Base-by-base conservation (phyloP, 2,888 invertebrate species). In the Lordiphosa fenestrarum region DNA sequence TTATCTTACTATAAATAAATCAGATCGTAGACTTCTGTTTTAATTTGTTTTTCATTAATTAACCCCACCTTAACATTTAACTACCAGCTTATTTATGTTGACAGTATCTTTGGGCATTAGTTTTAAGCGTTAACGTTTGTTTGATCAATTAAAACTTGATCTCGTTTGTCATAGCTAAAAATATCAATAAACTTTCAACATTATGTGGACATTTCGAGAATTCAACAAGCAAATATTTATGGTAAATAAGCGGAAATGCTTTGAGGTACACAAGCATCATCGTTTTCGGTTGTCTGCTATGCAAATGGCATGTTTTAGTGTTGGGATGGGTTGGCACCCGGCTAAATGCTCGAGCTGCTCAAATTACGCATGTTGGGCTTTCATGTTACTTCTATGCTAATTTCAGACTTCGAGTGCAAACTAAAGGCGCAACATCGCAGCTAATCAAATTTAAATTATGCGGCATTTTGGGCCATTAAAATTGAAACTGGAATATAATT, bases 31-130 rank as follows among this genome's bases (percentile, higher is more conserved):
- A 39, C 48, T 63, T 63, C 36, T 49, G 35, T 64, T n/a, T 41
- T 41, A 23, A n/a, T 30, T 44, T 44, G 7, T 30, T 13, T 44
- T 13, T 44, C 15, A 13, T 44, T 6, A 7, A 10, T 44, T 65
- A 25, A 25, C 25, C 25, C 25, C 25, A 2, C 25, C 25, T 65
- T 59, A 42, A 66, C 58, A 71, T 72, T 75, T 72, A 65, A 83
- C 61, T 72, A 51, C 40, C 53, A 40, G 21, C 40, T 58, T 64
- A 67, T 76, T 75, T 75, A 83, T 83, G 64, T 36, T 50, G 37
- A 63, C 56, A 36, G 58, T 56, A 48, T 51, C 30, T 50, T 58
- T 49, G 55, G 63, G 66, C 76, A 71, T 23, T 25, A 25, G 36
- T 40, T 38, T 62, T 35, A 54, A 47, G 50, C 52, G 44, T 55